phyloP scores from a whole-genome alignment of 2,113 vertebrate genomes.

The Corythaeola cristata region DNA sequence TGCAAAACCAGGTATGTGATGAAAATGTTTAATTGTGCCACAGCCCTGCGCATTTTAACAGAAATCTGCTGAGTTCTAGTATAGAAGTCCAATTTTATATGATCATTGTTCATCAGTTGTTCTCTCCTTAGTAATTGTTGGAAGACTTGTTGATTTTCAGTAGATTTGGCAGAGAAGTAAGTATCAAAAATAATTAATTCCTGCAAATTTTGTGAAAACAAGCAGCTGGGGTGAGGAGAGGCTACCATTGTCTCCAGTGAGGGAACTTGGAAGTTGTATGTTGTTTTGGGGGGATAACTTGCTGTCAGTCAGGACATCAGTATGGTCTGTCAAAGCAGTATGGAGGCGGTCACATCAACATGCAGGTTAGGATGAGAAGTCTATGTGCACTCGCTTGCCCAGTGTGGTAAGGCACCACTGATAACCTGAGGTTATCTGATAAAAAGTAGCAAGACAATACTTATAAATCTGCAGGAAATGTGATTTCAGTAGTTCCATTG shows the following conservation, averaged over 20 bases:
- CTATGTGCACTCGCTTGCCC: fast-evolving
- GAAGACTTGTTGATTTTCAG: not conserved
- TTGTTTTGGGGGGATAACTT: not conserved
- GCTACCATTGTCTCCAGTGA: not conserved
- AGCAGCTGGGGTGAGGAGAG: not conserved
- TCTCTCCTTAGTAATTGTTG: not conserved
- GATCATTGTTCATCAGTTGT: not conserved
- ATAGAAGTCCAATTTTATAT: not conserved
- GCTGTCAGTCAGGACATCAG: not conserved
- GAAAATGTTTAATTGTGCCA: not conserved
- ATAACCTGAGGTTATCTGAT: not conserved
- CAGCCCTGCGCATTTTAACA: not conserved
- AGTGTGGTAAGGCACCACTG: not conserved
- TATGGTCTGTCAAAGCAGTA: not conserved
- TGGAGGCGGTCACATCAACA: not conserved
- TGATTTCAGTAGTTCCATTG: not conserved
- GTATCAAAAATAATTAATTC: not conserved
- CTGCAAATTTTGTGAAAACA: not conserved
- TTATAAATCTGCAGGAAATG: not conserved
- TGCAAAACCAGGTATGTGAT: not conserved
- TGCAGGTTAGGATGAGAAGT: fast-evolving
- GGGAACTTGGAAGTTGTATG: fast-evolving
- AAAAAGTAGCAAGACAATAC: not conserved
- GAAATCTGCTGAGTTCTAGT: not conserved
- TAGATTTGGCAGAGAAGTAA: not conserved